phyloP scores from a whole-genome alignment of 2,888 invertebrate genomes.

The Dascillus cervinus region DNA sequence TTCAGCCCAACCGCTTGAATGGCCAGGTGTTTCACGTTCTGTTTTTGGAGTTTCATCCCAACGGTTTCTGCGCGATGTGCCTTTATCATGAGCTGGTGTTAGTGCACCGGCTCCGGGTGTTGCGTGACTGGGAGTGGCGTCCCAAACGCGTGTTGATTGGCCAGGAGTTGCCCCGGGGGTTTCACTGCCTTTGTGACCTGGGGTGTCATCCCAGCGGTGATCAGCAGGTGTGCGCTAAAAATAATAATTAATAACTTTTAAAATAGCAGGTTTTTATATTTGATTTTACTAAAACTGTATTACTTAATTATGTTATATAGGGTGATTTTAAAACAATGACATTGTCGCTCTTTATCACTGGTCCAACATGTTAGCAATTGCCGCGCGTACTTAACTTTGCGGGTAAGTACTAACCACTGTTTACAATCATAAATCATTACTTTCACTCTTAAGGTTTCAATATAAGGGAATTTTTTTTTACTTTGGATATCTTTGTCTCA shows the following conservation, averaged over 20 bases:
- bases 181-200: slow-evolving; percentile 72
- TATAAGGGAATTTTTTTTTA: too few relatives aligned
- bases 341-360: too few relatives aligned
- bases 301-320: too few relatives aligned
- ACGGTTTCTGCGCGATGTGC: slow-evolving; percentile 80
- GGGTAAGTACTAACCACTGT: too few relatives aligned
- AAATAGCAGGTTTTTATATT: slow-evolving; percentile 1
- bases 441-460: too few relatives aligned
- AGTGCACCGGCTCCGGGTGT: slow-evolving; percentile 75
- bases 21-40: slow-evolving; percentile 93
- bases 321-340: too few relatives aligned
- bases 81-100: slow-evolving; percentile 68
- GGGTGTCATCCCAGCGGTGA: slow-evolving; percentile 92
- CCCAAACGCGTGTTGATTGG: slow-evolving; percentile 87
- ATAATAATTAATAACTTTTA: too few relatives aligned
- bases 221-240: slow-evolving; percentile 66
- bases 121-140: slow-evolving; percentile 91
- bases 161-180: slow-evolving; percentile 91
- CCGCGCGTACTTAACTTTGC: too few relatives aligned
- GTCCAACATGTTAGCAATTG: slow-evolving; percentile 4
- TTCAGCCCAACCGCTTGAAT: slow-evolving; percentile 93
- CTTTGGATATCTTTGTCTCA: too few relatives aligned
- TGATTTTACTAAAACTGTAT: slow-evolving; percentile 1
- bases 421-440: too few relatives aligned
- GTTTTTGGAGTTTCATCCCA: slow-evolving; percentile 99